Percentiles rank a stretch among this genome's conserved stretches.
phyloP scores from a whole-genome alignment of 1,140 invertebrate species.

The Schlechtendalia chinensis region DNA sequence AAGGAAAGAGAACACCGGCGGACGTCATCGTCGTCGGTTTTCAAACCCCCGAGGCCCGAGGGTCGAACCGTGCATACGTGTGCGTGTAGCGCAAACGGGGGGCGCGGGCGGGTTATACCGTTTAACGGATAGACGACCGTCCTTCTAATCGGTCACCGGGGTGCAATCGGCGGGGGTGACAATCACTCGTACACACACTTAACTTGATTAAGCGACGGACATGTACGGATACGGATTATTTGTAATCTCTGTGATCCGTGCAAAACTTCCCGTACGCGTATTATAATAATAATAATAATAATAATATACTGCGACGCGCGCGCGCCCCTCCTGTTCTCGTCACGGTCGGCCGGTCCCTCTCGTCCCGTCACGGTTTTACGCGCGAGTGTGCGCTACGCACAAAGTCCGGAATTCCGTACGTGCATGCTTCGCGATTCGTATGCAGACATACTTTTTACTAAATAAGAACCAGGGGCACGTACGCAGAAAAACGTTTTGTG shows the following conservation, averaged over 20 bases:
- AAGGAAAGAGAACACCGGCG: not conserved
- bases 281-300: no score
- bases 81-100: not conserved
- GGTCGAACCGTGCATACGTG: not conserved
- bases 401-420: no score
- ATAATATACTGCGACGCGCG: no score
- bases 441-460: no score
- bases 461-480: no score
- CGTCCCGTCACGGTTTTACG: no score
- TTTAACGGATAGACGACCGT: not conserved
- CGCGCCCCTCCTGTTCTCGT: not conserved
- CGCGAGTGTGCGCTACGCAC: not conserved
- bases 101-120: not conserved
- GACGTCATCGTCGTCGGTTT: constrained; percentile 29
- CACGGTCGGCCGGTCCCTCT: not conserved
- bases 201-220: constrained; percentile 47
- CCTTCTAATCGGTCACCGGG: constrained; percentile 45
- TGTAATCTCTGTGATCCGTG: constrained; percentile 39
- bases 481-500: no score
- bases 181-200: constrained; percentile 43
- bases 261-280: not conserved
- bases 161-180: constrained; percentile 47
- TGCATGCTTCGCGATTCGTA: no score
- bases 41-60: not conserved
- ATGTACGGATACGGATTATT: constrained; percentile 21